A percentile compares a stretch with the other conserved stretches of the same genome.
phyloP scores from a whole-genome alignment of 2,113 vertebrate genomes.

The Ailuropoda melanoleuca region DNA sequence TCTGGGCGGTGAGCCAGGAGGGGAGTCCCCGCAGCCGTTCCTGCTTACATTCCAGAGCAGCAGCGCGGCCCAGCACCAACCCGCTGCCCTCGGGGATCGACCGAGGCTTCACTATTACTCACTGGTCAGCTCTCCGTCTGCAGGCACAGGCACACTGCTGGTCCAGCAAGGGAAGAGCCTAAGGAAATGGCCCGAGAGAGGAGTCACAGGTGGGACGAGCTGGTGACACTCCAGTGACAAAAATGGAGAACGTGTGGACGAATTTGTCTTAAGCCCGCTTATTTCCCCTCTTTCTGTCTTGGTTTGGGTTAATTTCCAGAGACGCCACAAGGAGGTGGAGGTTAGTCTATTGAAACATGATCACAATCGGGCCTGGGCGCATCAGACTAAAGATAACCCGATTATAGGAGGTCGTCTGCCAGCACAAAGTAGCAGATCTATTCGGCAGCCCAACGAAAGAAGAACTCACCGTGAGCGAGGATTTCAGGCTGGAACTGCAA shows the following conservation, averaged over 20 bases:
- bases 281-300: not conserved
- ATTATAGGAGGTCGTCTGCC: not conserved
- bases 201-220: not conserved
- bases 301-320: not conserved
- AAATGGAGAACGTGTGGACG: not conserved
- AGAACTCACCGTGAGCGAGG: no score
- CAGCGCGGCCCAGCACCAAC: not conserved
- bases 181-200: not conserved
- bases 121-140: not conserved
- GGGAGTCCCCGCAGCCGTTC: rapidly evolving
- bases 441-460: not conserved
- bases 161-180: not conserved
- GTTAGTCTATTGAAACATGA: not conserved
- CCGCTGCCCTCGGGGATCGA: rapidly evolving
- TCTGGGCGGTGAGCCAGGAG: rapidly evolving
- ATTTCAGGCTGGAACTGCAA: not conserved
- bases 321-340: no score
- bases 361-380: not conserved
- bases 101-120: not conserved
- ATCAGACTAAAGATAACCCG: rapidly evolving
- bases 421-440: not conserved
- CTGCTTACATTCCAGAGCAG: not conserved
- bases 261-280: not conserved
- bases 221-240: not conserved
- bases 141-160: not conserved